Evolutionary conservation across 2,888 invertebrate species (phyloP).

Genomic region (Rhingia rostrata): DNA sequence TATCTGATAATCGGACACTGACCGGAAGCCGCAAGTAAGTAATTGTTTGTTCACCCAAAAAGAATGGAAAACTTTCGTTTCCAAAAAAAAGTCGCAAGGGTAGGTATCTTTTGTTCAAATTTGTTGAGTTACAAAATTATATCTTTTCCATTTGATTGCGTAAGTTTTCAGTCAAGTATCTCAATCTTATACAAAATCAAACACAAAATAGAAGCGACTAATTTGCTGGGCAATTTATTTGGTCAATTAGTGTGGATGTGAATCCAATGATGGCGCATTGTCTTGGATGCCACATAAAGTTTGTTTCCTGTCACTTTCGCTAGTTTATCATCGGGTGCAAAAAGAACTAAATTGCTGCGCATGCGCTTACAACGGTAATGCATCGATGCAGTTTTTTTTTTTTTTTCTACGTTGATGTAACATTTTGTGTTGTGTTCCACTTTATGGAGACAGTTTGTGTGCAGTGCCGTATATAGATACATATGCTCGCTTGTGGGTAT

Average conservation of each 20-base stretch:
- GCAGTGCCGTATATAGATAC: constrained; percentile 37
- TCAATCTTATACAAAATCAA: background rate
- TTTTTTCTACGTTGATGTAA: constrained; percentile 48
- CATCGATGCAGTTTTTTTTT: constrained; percentile 55
- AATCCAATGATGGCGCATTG: background rate
- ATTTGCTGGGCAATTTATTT: constrained; percentile 2
- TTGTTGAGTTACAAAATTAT: background rate
- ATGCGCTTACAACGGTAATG: constrained; percentile 32
- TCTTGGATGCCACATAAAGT: constrained; percentile 17
- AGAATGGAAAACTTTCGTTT: background rate
- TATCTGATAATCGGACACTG: background rate
- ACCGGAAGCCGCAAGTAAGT: background rate
- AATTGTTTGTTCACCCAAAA: background rate
- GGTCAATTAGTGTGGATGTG: background rate
- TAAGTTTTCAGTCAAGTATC: constrained; percentile 1
- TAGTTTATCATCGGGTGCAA: constrained; percentile 39
- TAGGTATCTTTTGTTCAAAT: too few relatives aligned
- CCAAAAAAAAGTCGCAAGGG: background rate
- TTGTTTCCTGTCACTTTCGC: constrained; percentile 70
- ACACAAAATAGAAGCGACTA: background rate
- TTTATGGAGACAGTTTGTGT: constrained; percentile 40
- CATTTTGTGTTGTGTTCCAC: constrained; percentile 51
- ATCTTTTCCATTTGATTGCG: background rate
- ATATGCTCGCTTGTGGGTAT: too few relatives aligned
- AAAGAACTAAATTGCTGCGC: constrained; percentile 44